Conservation (phyloP, 2,113 vertebrate species). For the Cyphomyrus discorhynchus region DNA sequence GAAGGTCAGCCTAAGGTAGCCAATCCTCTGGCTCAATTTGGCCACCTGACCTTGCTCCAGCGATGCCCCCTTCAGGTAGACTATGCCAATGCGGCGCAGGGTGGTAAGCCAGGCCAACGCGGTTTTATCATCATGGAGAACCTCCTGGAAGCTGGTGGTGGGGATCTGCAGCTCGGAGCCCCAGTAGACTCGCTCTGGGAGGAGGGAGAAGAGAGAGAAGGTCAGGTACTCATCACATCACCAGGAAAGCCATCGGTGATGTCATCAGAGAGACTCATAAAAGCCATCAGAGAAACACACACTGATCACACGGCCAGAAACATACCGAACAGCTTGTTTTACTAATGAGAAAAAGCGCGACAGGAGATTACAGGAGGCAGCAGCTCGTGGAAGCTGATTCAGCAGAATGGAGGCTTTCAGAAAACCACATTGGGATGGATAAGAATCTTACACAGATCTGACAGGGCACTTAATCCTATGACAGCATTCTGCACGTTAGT, state of each 20-base stretch:
- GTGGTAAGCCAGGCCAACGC: constrained; percentile 74
- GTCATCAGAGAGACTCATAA: not conserved
- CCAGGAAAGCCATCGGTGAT: not conserved
- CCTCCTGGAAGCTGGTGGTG: constrained; percentile 69
- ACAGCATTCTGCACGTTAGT: not conserved
- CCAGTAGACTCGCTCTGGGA: constrained; percentile 74
- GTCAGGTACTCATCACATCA: not conserved
- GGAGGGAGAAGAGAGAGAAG: constrained; percentile 13
- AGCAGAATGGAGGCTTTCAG: not conserved
- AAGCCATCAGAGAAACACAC: not conserved
- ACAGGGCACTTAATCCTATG: not conserved
- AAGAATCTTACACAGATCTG: not conserved
- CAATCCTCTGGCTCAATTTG: constrained; percentile 75
- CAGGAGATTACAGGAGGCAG: not conserved
- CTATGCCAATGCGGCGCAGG: constrained; percentile 75
- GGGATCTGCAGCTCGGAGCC: constrained; percentile 73
- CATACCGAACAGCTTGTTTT: not conserved
- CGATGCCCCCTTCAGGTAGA: constrained; percentile 75
- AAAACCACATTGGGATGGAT: not conserved
- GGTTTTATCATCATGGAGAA: constrained; percentile 67
- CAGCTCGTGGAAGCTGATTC: not conserved
- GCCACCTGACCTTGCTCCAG: constrained; percentile 68
- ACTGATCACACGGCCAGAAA: not conserved
- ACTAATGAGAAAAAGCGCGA: not conserved
- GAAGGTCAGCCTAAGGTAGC: constrained; percentile 84